Base-by-base conservation (phyloP, 2,797 vertebrate genomes). In the Oryzias dopingdopingensis region DNA sequence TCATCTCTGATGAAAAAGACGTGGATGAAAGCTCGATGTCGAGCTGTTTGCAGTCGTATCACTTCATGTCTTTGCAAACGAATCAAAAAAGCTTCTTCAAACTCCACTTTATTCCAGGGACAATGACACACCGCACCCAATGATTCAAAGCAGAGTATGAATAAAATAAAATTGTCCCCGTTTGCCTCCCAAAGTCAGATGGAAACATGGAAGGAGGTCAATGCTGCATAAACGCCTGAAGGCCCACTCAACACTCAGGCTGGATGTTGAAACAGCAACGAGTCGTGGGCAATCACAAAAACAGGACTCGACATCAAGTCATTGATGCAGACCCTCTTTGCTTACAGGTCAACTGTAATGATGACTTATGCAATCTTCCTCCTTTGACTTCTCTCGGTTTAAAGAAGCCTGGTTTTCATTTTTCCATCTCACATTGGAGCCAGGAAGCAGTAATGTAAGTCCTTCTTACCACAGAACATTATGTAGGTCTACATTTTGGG, bases 271-370 rank as follows among this genome's bases (percentile, higher is more conserved):
- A 69, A 65, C 32, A 48, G 65, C 66, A 49, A 29, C 49, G 65
- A 70, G 65, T 56, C 22, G 42, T 15, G 40, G 49, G 17, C 17
- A 24, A 60, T 53, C 56, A 67, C 50, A 49, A 56, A 65, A 45
- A 58, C 56, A 56, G 50, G 63, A 67, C 41, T 24, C 18, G 64
- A 77, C 67, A 67, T 74, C 49, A 72, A 71, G 54, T 71, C 59
- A 65, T 79, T 73, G 65, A 79, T 62, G 62, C 16, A 51, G 42
- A 50, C 55, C 50, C 17, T 51, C 44, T 14, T 26, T 41, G 49
- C 61, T 63, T n/a, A 46, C 53, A 66, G 70, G 63, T 82, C 73
- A 80, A 23, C 65, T 57, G 70, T 61, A 70, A 80, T 74, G 52
- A 79, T 3, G 17, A 52, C 54, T 83, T 84, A 67, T 49, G 40